These are phyloP conservation scores for Byasa hedistus DNA, from an alignment of 2,888 invertebrate species.

Conservation along the genomic window DNA sequence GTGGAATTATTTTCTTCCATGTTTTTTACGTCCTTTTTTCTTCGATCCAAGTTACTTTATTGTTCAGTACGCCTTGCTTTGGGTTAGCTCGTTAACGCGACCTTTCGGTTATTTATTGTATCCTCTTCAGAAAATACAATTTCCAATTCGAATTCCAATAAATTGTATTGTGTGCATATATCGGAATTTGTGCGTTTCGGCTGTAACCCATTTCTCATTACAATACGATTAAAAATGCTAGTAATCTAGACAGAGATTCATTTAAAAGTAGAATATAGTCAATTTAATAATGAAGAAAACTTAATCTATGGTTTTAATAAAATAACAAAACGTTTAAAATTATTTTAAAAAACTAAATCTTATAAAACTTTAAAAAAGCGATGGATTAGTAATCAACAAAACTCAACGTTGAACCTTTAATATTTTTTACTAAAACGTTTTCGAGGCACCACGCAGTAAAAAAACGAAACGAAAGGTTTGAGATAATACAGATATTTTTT, in stretches of 20 bases:
- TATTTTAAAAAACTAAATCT: no score
- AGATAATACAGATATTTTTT: no score
- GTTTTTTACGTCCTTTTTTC: constrained; percentile 54
- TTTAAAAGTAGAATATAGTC: neutral
- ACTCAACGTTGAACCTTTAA: no score
- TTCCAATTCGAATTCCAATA: constrained; percentile 70
- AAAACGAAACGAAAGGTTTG: no score
- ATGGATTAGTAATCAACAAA: no score
- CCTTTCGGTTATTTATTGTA: constrained; percentile 77
- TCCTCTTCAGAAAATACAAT: constrained; percentile 76
- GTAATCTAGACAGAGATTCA: constrained; percentile 1
- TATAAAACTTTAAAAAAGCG: no score
- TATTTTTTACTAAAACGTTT: no score
- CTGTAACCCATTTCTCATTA: constrained; percentile 27
- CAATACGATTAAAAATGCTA: constrained; percentile 32
- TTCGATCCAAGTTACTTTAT: constrained; percentile 69
- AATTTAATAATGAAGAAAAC: no score
- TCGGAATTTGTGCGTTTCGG: constrained; percentile 44
- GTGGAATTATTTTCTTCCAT: constrained; percentile 40
- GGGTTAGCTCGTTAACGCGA: constrained; percentile 75
- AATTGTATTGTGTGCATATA: constrained; percentile 59
- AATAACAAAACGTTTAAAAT: no score
- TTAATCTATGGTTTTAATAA: no score
- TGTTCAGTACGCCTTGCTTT: constrained; percentile 68
- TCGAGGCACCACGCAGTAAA: no score